Percentiles rank a stretch among this genome's conserved stretches.
Conservation (phyloP, 2,888 invertebrate genomes). For the Scaptomyza polygonia region DNA sequence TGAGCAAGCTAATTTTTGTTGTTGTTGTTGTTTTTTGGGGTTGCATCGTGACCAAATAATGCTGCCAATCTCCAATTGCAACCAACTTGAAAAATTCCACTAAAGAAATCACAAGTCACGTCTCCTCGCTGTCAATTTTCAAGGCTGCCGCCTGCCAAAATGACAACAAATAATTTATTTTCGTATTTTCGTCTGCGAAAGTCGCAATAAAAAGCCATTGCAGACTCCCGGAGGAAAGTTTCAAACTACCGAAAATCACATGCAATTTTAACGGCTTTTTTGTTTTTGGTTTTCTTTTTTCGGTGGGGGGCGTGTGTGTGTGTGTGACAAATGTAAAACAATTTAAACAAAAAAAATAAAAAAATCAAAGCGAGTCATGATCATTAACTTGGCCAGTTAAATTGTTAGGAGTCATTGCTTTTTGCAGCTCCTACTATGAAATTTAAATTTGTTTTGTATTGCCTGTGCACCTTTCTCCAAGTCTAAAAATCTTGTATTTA, state of each 20-base stretch:
- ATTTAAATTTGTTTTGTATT: background rate
- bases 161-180: constrained; percentile 73
- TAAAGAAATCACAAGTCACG: constrained; percentile 74
- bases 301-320: background rate
- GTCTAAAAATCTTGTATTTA: background rate
- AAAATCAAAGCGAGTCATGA: background rate
- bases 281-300: too few relatives aligned
- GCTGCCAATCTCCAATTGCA: constrained; percentile 38
- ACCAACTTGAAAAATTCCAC: constrained; percentile 50
- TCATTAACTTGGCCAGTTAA: constrained; percentile 22
- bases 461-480: constrained; percentile 30
- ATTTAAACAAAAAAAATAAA: background rate
- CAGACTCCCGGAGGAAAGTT: constrained; percentile 49
- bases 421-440: constrained; percentile 3
- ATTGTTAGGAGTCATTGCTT: background rate
- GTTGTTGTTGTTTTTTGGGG: background rate
- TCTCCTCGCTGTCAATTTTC: constrained; percentile 42
- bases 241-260: constrained; percentile 3
- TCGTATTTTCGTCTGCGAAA: constrained; percentile 61
- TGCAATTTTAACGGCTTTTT: constrained; percentile 4
- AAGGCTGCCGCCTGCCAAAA: constrained; percentile 59
- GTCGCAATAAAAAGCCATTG: constrained; percentile 32
- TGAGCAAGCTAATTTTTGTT: constrained; percentile 23
- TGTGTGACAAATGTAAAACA: constrained; percentile 20
- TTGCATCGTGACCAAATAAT: constrained; percentile 50